These are phyloP conservation scores for Characodon lateralis DNA, from an alignment of 2,797 vertebrate genomes.

Conservation along the genomic window DNA sequence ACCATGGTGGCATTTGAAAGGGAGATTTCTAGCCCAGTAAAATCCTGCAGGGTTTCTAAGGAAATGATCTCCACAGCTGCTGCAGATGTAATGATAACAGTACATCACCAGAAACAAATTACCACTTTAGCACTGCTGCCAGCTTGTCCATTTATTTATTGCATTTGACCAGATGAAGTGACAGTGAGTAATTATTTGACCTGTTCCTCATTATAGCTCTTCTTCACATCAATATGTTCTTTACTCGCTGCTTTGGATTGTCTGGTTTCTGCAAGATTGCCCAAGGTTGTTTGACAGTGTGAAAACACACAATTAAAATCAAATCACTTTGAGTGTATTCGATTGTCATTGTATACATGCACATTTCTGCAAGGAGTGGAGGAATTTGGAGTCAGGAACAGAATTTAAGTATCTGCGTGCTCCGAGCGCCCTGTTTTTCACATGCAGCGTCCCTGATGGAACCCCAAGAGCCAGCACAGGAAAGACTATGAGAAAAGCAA, in stretches of 20 bases:
- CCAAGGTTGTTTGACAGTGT: conserved; percentile 47
- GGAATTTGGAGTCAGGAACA: neutral
- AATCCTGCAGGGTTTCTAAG: conserved; percentile 47
- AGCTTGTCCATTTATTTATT: conserved; percentile 35
- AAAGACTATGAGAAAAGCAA: conserved; percentile 59
- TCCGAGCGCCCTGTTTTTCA: conserved; percentile 35
- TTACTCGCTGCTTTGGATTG: conserved; percentile 21
- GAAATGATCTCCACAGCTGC: conserved; percentile 48
- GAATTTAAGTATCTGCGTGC: conserved; percentile 54
- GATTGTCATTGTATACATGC: conserved; percentile 34
- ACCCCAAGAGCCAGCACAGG: conserved; percentile 29
- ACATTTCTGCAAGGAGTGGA: conserved; percentile 18
- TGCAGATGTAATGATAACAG: conserved; percentile 56
- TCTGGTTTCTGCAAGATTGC: conserved; percentile 33
- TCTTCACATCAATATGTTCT: conserved; percentile 3
- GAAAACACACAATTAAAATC: conserved; percentile 63
- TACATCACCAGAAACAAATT: conserved; percentile 62
- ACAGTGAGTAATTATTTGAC: conserved; percentile 46
- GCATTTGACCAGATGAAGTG: conserved; percentile 26
- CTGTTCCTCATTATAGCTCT: conserved; percentile 32
- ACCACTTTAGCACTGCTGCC: conserved; percentile 30
- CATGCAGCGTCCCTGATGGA: conserved; percentile 39
- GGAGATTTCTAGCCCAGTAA: conserved; percentile 44
- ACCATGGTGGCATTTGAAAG: conserved; percentile 34
- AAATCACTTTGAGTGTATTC: conserved; percentile 39